These are phyloP conservation scores for Ophion ventricosus DNA, from an alignment of 2,888 invertebrate species.

Conservation along the genomic window DNA sequence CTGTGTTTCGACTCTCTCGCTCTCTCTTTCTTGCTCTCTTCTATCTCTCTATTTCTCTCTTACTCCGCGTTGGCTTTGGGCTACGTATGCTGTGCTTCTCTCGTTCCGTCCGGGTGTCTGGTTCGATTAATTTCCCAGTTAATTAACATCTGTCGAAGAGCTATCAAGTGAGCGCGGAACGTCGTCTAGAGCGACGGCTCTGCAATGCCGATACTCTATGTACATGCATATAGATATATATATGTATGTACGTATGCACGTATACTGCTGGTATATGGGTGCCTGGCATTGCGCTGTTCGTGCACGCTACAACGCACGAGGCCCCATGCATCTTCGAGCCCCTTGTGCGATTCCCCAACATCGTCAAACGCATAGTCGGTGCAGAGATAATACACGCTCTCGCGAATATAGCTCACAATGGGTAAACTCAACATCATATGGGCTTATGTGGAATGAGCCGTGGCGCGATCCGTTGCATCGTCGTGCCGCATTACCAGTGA, in stretches of 20 bases:
- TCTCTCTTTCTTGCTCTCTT: not conserved
- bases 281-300: not conserved
- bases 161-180: constrained; percentile 54
- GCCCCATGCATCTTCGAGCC: constrained; percentile 9
- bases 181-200: constrained; percentile 50
- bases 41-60: constrained; percentile 22
- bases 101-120: constrained; percentile 65
- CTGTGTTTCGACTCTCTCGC: constrained; percentile 54
- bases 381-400: constrained; percentile 17
- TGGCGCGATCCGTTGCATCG: constrained; percentile 32
- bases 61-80: constrained; percentile 22
- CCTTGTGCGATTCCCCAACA: constrained; percentile 13
- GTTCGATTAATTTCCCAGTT: constrained; percentile 70
- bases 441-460: not conserved
- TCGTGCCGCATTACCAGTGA: constrained; percentile 5
- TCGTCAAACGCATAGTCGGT: constrained; percentile 18
- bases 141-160: constrained; percentile 69
- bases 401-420: not conserved
- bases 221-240: not conserved
- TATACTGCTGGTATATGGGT: not conserved
- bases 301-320: constrained; percentile 24
- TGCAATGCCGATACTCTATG: constrained; percentile 19
- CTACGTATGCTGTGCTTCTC: constrained; percentile 27
- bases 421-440: constrained; percentile 18
- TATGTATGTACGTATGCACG: not conserved